phyloP scores from a whole-genome alignment of 2,888 invertebrate species.

The Nomada goodeniana region DNA sequence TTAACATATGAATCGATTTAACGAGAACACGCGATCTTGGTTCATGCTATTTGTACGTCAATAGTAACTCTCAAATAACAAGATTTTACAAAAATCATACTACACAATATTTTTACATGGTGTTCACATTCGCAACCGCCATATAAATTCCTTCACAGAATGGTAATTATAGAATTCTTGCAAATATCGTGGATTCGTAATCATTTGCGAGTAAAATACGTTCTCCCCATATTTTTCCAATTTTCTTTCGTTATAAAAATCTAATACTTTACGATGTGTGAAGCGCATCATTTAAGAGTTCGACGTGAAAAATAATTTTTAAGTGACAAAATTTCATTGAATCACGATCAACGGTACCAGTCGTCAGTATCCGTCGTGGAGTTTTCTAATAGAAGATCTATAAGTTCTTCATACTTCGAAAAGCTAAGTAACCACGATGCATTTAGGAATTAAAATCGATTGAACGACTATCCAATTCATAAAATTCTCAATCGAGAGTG shows the following conservation, averaged over 20 bases:
- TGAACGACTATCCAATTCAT: conserved; percentile 63
- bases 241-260: conserved; percentile 47
- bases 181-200: conserved; percentile 38
- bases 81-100: conserved; percentile 69
- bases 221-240: conserved; percentile 46
- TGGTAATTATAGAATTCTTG: conserved; percentile 52
- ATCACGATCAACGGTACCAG: neutral
- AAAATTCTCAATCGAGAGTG: conserved; percentile 55
- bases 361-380: neutral
- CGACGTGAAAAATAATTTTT: conserved; percentile 51
- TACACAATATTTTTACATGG: conserved; percentile 55
- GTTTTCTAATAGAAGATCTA: conserved; percentile 36
- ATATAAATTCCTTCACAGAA: conserved; percentile 50
- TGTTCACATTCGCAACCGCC: conserved; percentile 43
- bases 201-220: conserved; percentile 54
- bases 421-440: conserved; percentile 51
- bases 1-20: conserved; percentile 17
- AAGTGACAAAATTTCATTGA: conserved; percentile 34
- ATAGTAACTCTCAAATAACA: conserved; percentile 53
- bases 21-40: conserved; percentile 38
- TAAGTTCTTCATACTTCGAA: conserved; percentile 31
- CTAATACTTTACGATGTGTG: conserved; percentile 58
- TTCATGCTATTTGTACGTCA: conserved; percentile 48
- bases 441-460: conserved; percentile 56
- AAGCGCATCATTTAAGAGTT: conserved; percentile 47